Percentiles rank a stretch among this genome's conserved stretches.
Evolutionary conservation across 2,113 vertebrate genomes (phyloP).

Genomic region (Tenebrosternarchus preto): DNA sequence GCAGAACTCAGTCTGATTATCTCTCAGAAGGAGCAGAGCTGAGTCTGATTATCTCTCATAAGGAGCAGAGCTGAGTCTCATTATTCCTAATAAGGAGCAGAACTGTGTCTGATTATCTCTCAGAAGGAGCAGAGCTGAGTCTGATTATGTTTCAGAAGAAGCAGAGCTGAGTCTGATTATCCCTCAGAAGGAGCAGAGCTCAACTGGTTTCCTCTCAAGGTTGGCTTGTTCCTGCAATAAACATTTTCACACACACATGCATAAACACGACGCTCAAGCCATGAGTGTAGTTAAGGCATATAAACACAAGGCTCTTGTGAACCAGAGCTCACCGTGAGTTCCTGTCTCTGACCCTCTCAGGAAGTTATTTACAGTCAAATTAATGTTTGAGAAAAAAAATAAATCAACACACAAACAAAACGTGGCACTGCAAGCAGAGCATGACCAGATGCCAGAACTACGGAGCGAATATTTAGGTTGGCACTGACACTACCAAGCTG

Average conservation of each 20-base stretch:
- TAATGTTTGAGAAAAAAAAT: conserved; percentile 10
- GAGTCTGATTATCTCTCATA: too few species aligned
- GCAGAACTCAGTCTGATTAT: too few species aligned
- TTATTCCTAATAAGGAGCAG: background rate
- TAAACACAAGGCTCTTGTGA: conserved; percentile 38
- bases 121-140: too few species aligned
- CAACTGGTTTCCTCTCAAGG: background rate
- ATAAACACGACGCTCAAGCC: conserved; percentile 30
- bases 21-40: background rate
- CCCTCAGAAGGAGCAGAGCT: too few species aligned
- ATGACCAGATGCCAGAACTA: conserved; percentile 43
- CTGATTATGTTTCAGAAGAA: background rate
- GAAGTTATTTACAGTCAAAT: conserved; percentile 26
- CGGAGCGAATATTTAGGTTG: conserved; percentile 58
- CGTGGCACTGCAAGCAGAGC: conserved; percentile 21
- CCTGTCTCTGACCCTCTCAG: conserved; percentile 27
- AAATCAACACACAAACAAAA: background rate
- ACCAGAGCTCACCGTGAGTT: conserved; percentile 6
- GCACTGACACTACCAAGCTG: conserved; percentile 48
- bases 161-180: background rate
- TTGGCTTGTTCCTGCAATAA: conserved; percentile 24
- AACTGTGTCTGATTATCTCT: background rate
- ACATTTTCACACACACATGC: conserved; percentile 35
- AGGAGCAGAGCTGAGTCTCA: too few species aligned
- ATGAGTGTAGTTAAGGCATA: conserved; percentile 33